Base-by-base conservation (phyloP, 1,140 invertebrate species). In the Ceratosolen solmsi region DNA sequence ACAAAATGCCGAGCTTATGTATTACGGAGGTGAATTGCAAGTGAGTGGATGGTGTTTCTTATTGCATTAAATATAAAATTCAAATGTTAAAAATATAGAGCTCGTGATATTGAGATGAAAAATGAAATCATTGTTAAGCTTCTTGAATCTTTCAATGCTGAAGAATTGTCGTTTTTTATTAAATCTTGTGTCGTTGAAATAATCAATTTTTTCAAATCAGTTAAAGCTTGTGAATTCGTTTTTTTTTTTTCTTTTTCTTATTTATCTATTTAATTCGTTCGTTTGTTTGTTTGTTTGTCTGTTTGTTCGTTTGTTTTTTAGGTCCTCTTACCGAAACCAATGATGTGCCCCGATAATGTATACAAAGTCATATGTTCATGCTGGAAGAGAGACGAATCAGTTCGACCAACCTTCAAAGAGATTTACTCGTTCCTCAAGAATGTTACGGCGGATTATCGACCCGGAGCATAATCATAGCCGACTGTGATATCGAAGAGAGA, bases 341-440 rank as follows among this genome's bases (percentile, higher is more conserved):
- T 93, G 74, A 92, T 95, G 84, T 96, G 96, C 89, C 94, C 95
- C n/a, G 92, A 94, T 68, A 95, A 96, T 80, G 93, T 96, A 65
- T 96, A 96, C 89, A 94, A 95, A 86, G 89, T 97, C 83, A 95
- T 97, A 94, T 92, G 93, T 80, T 94, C 95, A 79, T 97, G 96
- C 89, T 97, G 96, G 96, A 94, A 91, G 87, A 93, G 91, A 90
- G 95, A 92, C 90, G 94, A 93, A 86, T 92, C 86, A 83, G 91
- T 90, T 58, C 91, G 96, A 84, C 96, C 96, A 49, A 94, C 94
- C 30, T 97, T 97, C 89, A 93, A 94, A 85, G 94, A 96, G 86
- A 95, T 96, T 86, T 94, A 95, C 86, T 93, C 94, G 87, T 96
- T 96, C 90, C 90, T 96, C 74, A 95, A 95, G 89, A 92, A 91